Conservation (phyloP, 2,113 vertebrate genomes). For the Falco punctatus region DNA sequence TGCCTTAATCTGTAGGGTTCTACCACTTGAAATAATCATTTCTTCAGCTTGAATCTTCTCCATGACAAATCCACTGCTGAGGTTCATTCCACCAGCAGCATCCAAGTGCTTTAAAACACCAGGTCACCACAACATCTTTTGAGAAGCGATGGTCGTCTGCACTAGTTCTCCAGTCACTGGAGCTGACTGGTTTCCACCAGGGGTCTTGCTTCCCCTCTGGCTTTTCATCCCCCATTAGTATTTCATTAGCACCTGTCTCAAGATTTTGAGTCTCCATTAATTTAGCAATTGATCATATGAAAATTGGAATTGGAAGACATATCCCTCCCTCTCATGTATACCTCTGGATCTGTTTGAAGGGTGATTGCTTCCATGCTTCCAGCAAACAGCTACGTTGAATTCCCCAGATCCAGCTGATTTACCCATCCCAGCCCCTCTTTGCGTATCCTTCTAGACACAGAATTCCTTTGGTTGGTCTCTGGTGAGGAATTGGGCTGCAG, state of each 20-base stretch:
- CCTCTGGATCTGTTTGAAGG: background rate
- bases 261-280: background rate
- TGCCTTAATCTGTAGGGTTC: slow-evolving; percentile 46
- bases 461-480: background rate
- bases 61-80: background rate
- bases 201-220: background rate
- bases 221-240: background rate
- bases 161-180: background rate
- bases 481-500: background rate
- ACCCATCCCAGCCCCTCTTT: background rate
- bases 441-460: background rate
- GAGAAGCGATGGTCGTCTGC: background rate
- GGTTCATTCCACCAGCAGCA: slow-evolving; percentile 36
- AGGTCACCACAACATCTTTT: background rate
- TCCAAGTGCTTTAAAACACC: background rate
- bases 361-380: background rate
- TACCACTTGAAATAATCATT: background rate
- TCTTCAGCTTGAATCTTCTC: slow-evolving; percentile 13
- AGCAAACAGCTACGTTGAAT: background rate
- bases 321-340: background rate
- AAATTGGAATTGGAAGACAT: slow-evolving; percentile 17
- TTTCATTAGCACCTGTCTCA: background rate
- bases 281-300: background rate
- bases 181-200: background rate
- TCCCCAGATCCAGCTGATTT: background rate